These are phyloP conservation scores for Phania funesta DNA, from an alignment of 2,888 invertebrate species.

Conservation along the genomic window DNA sequence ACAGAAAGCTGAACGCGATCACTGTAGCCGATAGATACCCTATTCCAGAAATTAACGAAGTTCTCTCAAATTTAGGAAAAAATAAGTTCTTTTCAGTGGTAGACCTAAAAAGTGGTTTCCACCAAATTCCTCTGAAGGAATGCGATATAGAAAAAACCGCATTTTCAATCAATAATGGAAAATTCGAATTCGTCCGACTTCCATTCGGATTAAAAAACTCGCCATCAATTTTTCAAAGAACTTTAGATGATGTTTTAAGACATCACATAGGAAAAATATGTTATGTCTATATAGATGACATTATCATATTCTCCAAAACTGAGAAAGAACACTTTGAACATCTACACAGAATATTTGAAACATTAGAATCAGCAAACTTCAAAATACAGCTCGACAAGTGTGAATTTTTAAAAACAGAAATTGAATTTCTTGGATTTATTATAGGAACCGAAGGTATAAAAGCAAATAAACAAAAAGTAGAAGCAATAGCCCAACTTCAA, in stretches of 20 bases:
- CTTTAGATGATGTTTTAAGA: constrained; percentile 22
- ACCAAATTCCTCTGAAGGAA: no score
- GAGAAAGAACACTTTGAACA: constrained; percentile 5
- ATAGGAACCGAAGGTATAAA: background rate
- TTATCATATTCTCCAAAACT: constrained; percentile 3
- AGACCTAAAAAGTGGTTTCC: no score
- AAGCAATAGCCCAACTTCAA: constrained; percentile 12
- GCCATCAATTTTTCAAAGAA: constrained; percentile 36
- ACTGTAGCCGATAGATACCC: no score
- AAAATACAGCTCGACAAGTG: background rate
- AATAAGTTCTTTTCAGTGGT: constrained; percentile 10
- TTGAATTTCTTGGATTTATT: background rate
- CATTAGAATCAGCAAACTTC: constrained; percentile 9
- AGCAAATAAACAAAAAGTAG: background rate
- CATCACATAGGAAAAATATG: no score
- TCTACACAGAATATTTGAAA: background rate
- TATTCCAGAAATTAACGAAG: no score
- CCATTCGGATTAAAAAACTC: no score
- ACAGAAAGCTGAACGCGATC: no score
- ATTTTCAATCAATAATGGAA: constrained; percentile 43
- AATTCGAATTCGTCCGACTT: constrained; percentile 31
- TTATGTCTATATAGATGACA: no score
- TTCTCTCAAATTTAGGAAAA: constrained; percentile 22
- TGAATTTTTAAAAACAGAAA: background rate
- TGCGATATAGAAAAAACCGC: no score